phyloP scores from a whole-genome alignment of 2,888 invertebrate species.

The Chironomus riparius region DNA sequence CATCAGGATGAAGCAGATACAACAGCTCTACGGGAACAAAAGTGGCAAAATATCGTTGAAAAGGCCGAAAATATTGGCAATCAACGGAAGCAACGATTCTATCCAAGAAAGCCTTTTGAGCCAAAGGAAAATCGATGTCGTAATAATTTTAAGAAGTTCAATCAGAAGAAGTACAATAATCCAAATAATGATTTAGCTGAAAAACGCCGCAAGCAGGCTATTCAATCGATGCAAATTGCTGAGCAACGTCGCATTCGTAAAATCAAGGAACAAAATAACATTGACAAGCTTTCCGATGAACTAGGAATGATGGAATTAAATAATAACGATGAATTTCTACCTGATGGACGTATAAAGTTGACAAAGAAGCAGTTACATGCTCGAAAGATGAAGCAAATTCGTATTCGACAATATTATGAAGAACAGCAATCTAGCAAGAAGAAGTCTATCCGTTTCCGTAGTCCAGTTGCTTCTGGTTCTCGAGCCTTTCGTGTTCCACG shows the following conservation, averaged over 20 bases:
- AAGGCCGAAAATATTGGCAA: neutral
- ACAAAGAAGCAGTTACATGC: neutral
- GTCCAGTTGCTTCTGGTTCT: neutral
- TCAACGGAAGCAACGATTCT: neutral
- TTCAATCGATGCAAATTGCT: conserved; percentile 14
- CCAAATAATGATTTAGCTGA: neutral
- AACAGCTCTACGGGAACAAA: neutral
- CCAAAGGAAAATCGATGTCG: neutral
- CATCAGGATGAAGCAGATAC: neutral
- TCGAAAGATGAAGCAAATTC: neutral
- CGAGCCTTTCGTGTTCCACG: neutral
- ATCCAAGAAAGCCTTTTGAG: neutral
- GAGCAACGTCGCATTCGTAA: conserved; percentile 18
- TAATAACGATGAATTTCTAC: neutral
- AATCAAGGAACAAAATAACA: too few species aligned
- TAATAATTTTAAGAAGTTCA: neutral
- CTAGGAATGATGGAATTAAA: neutral
- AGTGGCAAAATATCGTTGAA: neutral
- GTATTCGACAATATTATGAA: neutral
- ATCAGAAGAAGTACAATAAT: neutral
- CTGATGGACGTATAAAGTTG: neutral
- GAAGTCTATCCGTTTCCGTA: neutral
- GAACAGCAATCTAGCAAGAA: conserved; percentile 5
- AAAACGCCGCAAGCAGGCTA: conserved; percentile 3
- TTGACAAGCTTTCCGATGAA: neutral